Evolutionary conservation across 2,797 vertebrate genomes (phyloP).

Genomic region (Amniataba percoides): DNA sequence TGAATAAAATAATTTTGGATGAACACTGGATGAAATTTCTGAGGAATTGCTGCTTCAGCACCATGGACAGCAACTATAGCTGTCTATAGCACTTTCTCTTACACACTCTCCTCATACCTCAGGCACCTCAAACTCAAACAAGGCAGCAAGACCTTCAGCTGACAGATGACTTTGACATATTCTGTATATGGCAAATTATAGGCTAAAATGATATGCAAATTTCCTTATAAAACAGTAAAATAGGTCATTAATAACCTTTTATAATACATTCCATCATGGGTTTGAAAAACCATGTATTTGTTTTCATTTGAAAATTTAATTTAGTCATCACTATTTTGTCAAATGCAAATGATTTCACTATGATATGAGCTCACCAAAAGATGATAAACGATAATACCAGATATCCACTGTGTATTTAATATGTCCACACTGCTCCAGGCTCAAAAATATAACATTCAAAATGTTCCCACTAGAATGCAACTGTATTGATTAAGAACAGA

Average conservation of each 20-base stretch:
- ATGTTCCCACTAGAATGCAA: not conserved
- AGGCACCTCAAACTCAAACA: not conserved
- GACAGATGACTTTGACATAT: not conserved
- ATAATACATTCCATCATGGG: not conserved
- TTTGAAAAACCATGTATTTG: not conserved
- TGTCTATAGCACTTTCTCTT: not conserved
- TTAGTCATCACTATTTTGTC: not conserved
- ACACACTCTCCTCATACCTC: not conserved
- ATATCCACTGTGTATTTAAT: not conserved
- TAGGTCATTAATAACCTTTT: not conserved
- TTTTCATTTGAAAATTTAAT: not conserved
- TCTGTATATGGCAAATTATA: not conserved
- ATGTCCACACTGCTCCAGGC: constrained; percentile 3
- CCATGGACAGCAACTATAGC: constrained; percentile 57
- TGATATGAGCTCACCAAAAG: not conserved
- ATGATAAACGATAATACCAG: not conserved
- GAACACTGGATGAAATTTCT: not conserved
- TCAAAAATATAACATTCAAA: not conserved
- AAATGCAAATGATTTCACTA: not conserved
- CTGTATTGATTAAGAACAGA: constrained; percentile 10
- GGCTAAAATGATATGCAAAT: too few relatives aligned
- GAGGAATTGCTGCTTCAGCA: constrained; percentile 45
- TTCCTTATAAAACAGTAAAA: not conserved
- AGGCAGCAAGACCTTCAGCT: not conserved
- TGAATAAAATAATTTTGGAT: not conserved